Conservation (phyloP, 2,113 vertebrate species). For the Charina bottae region DNA sequence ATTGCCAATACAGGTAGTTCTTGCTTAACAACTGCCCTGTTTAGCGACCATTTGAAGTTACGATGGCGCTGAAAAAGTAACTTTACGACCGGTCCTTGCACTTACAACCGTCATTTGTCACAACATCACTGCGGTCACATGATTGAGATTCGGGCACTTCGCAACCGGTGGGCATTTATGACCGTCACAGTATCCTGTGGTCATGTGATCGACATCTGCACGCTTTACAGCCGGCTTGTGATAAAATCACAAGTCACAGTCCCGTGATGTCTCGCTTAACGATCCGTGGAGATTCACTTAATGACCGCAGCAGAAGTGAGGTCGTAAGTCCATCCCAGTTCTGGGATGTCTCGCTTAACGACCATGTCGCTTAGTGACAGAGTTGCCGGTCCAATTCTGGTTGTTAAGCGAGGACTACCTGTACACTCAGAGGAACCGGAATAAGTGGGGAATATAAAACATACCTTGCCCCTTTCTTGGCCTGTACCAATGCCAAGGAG, state of each 20-base stretch:
- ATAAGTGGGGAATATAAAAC: constrained; percentile 29
- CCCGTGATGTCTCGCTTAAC: not conserved
- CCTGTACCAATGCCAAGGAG: constrained; percentile 90
- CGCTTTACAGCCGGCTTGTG: not conserved
- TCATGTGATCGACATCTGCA: not conserved
- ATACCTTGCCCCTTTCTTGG: constrained; percentile 78
- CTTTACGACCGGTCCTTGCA: not conserved
- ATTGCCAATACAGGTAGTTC: not conserved
- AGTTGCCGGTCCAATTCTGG: not conserved
- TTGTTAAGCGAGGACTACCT: not conserved
- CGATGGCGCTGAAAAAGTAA: not conserved
- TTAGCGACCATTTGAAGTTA: not conserved
- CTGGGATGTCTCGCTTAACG: not conserved
- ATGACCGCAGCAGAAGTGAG: not conserved
- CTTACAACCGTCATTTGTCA: not conserved
- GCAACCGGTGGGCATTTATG: not conserved
- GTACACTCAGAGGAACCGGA: not conserved
- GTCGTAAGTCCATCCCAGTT: not conserved
- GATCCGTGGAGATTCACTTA: no score
- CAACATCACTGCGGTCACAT: not conserved
- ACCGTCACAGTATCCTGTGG: not conserved
- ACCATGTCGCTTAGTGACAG: not conserved
- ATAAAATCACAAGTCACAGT: not conserved
- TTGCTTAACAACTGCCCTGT: not conserved
- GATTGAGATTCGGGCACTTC: not conserved